Evolutionary conservation across 2,888 invertebrate species (phyloP).

Genomic region (Biston betularia): DNA sequence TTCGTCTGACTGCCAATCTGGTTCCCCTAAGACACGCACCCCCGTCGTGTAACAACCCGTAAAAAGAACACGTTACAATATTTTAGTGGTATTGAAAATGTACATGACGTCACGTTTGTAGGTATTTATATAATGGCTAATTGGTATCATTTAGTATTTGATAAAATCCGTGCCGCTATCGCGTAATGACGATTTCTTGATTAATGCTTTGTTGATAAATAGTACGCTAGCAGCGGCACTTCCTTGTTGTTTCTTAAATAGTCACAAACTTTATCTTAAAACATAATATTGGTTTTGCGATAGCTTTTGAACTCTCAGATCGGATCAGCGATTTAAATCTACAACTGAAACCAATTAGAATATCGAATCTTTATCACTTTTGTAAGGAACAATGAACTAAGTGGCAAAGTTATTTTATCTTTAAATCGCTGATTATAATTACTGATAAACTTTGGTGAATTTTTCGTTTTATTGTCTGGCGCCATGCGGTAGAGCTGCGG

Average conservation of each 20-base stretch:
- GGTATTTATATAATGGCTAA: no score
- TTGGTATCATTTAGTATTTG: background rate
- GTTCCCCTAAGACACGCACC: no score
- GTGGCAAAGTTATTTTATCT: background rate
- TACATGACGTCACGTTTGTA: no score
- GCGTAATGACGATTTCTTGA: background rate
- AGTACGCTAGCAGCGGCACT: background rate
- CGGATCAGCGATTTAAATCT: conserved; percentile 12
- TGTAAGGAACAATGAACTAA: background rate
- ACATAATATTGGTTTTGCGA: conserved; percentile 3
- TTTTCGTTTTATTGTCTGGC: conserved; percentile 5
- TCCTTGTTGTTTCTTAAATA: conserved; percentile 3
- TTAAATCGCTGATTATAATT: background rate
- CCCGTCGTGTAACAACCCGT: no score
- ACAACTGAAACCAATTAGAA: conserved; percentile 12
- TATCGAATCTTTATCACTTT: conserved; percentile 1
- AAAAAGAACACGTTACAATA: no score
- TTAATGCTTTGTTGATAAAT: background rate
- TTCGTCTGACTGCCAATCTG: no score
- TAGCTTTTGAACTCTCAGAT: conserved; percentile 11
- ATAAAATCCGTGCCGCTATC: conserved; percentile 14
- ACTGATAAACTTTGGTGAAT: background rate
- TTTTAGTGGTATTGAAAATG: no score
- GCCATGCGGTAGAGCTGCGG: background rate
- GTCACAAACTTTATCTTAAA: background rate